phyloP scores from a whole-genome alignment of 2,113 vertebrate genomes.

The Pygoscelis adeliae region DNA sequence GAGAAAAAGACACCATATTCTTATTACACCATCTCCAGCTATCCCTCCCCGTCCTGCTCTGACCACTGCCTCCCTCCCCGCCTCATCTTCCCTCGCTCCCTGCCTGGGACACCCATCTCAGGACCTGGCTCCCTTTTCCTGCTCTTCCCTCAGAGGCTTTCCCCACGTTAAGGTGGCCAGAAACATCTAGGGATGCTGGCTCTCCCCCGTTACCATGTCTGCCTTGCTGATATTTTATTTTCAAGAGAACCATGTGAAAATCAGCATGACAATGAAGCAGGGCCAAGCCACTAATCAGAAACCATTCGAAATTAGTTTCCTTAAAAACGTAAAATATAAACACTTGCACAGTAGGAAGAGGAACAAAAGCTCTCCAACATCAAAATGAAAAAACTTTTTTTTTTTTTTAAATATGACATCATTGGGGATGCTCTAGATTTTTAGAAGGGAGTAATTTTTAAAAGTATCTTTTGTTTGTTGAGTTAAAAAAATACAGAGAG shows the following conservation, averaged over 20 bases:
- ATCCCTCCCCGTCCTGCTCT: fast-evolving
- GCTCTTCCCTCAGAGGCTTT: neutral
- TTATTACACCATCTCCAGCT: too few species aligned
- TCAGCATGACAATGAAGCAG: neutral
- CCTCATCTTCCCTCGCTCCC: fast-evolving
- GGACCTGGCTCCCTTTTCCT: neutral
- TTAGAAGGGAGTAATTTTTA: neutral
- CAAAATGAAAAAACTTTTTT: neutral
- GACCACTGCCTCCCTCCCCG: neutral
- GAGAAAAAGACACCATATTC: neutral
- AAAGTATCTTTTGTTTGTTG: neutral
- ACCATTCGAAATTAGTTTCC: slow-evolving; percentile 14
- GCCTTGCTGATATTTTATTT: neutral
- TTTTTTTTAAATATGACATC: neutral
- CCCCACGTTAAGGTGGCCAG: neutral
- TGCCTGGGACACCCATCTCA: neutral
- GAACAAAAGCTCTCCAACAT: neutral
- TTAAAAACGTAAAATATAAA: slow-evolving; percentile 23
- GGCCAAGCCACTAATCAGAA: slow-evolving; percentile 41
- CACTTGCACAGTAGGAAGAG: neutral
- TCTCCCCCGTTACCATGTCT: neutral
- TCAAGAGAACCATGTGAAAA: slow-evolving; percentile 11
- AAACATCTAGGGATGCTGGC: neutral
- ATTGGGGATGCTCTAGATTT: neutral
- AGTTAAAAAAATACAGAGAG: neutral